Evolutionary conservation across 2,888 invertebrate genomes (phyloP).

Genomic region (Oxycera nigricornis): DNA sequence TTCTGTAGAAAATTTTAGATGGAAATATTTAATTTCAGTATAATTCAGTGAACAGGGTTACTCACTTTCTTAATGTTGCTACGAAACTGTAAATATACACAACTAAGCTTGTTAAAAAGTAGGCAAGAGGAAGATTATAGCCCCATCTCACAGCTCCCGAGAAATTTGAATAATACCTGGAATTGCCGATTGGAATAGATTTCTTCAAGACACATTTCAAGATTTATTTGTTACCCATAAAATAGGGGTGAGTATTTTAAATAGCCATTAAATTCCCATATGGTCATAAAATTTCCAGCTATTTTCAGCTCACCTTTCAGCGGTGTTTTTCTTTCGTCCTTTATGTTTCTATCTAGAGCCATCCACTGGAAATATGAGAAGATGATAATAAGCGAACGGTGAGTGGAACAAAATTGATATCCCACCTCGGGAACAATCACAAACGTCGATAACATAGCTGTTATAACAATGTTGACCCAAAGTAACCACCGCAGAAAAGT

Average conservation of each 20-base stretch:
- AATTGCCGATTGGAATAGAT: no score
- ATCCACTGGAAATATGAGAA: conserved; percentile 66
- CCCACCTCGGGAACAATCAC: conserved; percentile 92
- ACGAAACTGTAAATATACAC: conserved; percentile 96
- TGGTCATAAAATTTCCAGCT: conserved; percentile 84
- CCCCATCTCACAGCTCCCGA: conserved; percentile 62
- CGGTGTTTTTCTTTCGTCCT: conserved; percentile 79
- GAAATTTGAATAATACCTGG: conserved; percentile 59
- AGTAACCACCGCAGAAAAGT: conserved; percentile 96
- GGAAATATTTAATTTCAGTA: background rate
- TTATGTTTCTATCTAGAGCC: conserved; percentile 68
- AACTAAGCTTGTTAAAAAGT: conserved; percentile 87
- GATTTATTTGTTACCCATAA: conserved; percentile 90
- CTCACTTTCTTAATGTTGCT: conserved; percentile 89
- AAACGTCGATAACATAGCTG: conserved; percentile 82
- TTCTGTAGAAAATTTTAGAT: conserved; percentile 67
- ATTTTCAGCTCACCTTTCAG: conserved; percentile 76
- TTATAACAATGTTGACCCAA: conserved; percentile 93
- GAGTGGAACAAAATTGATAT: background rate
- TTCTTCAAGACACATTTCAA: background rate
- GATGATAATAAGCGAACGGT: conserved; percentile 49
- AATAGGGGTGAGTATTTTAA: conserved; percentile 93
- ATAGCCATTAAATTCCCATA: conserved; percentile 96
- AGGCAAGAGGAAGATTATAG: conserved; percentile 91
- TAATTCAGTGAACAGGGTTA: conserved; percentile 41